Percentiles rank a stretch among this genome's conserved stretches.
These are phyloP conservation scores for Tortrix viridana DNA, from an alignment of 2,888 invertebrate genomes.

Conservation along the genomic window DNA sequence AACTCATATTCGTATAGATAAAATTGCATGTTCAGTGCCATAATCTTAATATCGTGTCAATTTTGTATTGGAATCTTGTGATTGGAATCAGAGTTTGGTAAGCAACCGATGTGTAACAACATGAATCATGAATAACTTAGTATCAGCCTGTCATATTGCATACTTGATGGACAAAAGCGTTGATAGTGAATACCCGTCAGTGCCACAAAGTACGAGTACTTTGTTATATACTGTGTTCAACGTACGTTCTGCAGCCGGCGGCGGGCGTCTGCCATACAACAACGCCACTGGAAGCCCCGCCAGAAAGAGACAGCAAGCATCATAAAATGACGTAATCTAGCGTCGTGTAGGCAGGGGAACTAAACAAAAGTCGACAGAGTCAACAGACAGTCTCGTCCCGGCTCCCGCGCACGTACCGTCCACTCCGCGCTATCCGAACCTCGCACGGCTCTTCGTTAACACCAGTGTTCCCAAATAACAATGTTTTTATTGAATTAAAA, in stretches of 20 bases:
- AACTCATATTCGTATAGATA: too few relatives aligned
- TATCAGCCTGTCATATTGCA: too few relatives aligned
- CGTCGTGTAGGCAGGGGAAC: constrained; percentile 15
- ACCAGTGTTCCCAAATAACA: constrained; percentile 10
- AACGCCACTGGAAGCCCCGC: constrained; percentile 38
- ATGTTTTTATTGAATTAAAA: constrained; percentile 47
- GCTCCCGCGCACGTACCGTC: constrained; percentile 28
- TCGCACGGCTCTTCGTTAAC: neutral
- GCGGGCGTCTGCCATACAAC: constrained; percentile 16
- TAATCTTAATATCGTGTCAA: too few relatives aligned
- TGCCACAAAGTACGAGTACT: too few relatives aligned
- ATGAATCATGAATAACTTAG: too few relatives aligned
- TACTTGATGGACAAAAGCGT: too few relatives aligned
- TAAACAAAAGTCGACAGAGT: constrained; percentile 17
- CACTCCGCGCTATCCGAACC: constrained; percentile 3
- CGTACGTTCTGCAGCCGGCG: neutral
- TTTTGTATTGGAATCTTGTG: too few relatives aligned
- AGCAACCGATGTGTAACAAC: too few relatives aligned
- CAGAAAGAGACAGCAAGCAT: constrained; percentile 57
- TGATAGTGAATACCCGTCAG: too few relatives aligned
- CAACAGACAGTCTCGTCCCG: constrained; percentile 15
- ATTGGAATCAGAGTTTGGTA: too few relatives aligned
- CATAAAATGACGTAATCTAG: constrained; percentile 43
- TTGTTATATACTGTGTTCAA: too few relatives aligned
- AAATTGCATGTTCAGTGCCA: too few relatives aligned